phyloP scores from a whole-genome alignment of 2,113 vertebrate genomes.

The Apeltes quadracus region DNA sequence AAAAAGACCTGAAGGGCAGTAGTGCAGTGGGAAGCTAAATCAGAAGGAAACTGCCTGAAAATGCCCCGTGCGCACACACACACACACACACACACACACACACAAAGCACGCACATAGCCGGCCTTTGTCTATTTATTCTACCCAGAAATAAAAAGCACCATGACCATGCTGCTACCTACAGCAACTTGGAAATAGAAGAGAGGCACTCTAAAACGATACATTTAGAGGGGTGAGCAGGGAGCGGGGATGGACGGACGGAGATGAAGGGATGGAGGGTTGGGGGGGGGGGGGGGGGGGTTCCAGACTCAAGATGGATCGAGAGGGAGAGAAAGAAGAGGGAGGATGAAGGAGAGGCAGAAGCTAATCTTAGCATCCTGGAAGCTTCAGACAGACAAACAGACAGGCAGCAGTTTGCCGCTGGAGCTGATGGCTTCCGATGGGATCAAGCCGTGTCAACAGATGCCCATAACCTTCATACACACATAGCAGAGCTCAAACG shows the following conservation, averaged over 20 bases:
- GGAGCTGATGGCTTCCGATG: constrained; percentile 85
- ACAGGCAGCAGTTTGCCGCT: constrained; percentile 68
- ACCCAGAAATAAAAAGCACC: constrained; percentile 64
- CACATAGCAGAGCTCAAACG: constrained; percentile 37
- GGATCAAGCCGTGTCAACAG: constrained; percentile 76
- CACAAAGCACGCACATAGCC: constrained; percentile 45
- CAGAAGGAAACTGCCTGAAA: constrained; percentile 75
- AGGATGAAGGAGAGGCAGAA: constrained; percentile 40
- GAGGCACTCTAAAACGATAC: constrained; percentile 67
- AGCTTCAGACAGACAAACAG: constrained; percentile 70
- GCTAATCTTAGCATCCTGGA: constrained; percentile 74
- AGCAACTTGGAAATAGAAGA: constrained; percentile 64
- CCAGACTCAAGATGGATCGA: constrained; percentile 44
- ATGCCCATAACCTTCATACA: constrained; percentile 73
- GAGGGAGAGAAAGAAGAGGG: constrained; percentile 38
- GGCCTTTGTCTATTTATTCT: constrained; percentile 64
- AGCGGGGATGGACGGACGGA: constrained; percentile 23
- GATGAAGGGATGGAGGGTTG: constrained; percentile 1
- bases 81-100: constrained; percentile 39
- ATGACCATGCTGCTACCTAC: constrained; percentile 53
- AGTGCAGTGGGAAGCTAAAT: constrained; percentile 67
- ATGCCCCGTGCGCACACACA: constrained; percentile 42
- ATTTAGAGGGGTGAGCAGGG: constrained; percentile 61
- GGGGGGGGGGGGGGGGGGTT: constrained; percentile 18
- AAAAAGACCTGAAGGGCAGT: constrained; percentile 59